Percentiles rank a stretch among this genome's conserved stretches.
phyloP scores from a whole-genome alignment of 2,888 invertebrate genomes.

The Conomelus anceps region DNA sequence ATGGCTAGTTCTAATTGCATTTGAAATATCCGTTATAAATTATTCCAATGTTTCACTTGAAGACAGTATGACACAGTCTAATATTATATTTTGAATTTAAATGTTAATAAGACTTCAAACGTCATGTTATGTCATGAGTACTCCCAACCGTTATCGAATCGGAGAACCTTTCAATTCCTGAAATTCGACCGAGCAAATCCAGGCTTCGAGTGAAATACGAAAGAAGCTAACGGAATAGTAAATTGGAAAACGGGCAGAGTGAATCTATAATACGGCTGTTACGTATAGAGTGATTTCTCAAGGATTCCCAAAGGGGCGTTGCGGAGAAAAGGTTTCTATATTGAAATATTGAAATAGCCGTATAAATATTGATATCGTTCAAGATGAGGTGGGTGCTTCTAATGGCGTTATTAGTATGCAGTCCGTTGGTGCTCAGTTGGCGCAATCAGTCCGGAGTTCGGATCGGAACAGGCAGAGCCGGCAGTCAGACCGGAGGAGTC shows the following conservation, averaged over 20 bases:
- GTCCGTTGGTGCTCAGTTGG: conserved; percentile 1
- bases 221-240: not conserved
- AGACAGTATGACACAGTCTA: no score
- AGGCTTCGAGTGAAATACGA: not conserved
- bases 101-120: not conserved
- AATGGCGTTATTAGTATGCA: not conserved
- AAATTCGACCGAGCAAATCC: not conserved
- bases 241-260: not conserved
- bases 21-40: no score
- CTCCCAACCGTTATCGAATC: not conserved
- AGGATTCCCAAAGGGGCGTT: not conserved
- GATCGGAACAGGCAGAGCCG: conserved; percentile 25
- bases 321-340: no score
- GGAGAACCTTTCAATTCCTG: not conserved
- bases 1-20: no score
- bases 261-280: not conserved
- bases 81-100: not conserved
- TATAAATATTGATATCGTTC: not conserved
- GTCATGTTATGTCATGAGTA: not conserved
- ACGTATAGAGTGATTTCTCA: not conserved
- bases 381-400: not conserved
- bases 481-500: conserved; percentile 9
- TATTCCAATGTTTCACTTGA: no score
- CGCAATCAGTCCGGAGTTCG: conserved; percentile 31
- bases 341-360: not conserved